A percentile compares a stretch with the other conserved stretches of the same genome.
Conservation (phyloP, 2,888 invertebrate species). For the Trypoxylon attenuatum region DNA sequence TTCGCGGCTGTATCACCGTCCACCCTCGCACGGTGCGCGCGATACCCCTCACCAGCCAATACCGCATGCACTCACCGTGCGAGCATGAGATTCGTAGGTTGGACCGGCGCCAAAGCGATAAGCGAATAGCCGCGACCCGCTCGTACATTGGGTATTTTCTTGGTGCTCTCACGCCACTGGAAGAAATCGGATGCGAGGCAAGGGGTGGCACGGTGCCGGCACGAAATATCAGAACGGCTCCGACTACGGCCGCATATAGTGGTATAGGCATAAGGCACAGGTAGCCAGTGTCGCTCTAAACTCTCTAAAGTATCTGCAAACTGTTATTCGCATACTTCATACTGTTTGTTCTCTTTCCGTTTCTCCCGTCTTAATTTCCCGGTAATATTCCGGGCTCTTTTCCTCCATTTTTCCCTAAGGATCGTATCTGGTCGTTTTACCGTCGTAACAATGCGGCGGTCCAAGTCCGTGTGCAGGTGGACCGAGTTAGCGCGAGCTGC, state of each 20-base stretch:
- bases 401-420: not conserved
- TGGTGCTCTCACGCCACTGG: not conserved
- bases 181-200: not conserved
- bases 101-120: slow-evolving; percentile 23
- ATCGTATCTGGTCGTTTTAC: slow-evolving; percentile 4
- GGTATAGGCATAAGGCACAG: slow-evolving; percentile 64
- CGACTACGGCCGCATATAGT: slow-evolving; percentile 59
- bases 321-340: slow-evolving; percentile 28
- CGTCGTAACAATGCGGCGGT: slow-evolving; percentile 10
- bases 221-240: slow-evolving; percentile 49
- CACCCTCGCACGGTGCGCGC: slow-evolving; percentile 4
- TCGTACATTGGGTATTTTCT: not conserved
- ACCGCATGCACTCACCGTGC: not conserved
- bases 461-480: slow-evolving; percentile 22
- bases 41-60: too few species aligned
- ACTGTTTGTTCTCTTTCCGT: slow-evolving; percentile 18
- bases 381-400: not conserved
- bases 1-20: not conserved
- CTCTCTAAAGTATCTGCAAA: slow-evolving; percentile 34
- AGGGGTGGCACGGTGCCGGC: slow-evolving; percentile 3
- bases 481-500: slow-evolving; percentile 24
- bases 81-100: slow-evolving; percentile 11
- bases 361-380: slow-evolving; percentile 14
- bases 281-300: slow-evolving; percentile 56
- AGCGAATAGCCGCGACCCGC: slow-evolving; percentile 6